These are phyloP conservation scores for Leptodactylus fuscus DNA, from an alignment of 2,113 vertebrate genomes.

Conservation along the genomic window DNA sequence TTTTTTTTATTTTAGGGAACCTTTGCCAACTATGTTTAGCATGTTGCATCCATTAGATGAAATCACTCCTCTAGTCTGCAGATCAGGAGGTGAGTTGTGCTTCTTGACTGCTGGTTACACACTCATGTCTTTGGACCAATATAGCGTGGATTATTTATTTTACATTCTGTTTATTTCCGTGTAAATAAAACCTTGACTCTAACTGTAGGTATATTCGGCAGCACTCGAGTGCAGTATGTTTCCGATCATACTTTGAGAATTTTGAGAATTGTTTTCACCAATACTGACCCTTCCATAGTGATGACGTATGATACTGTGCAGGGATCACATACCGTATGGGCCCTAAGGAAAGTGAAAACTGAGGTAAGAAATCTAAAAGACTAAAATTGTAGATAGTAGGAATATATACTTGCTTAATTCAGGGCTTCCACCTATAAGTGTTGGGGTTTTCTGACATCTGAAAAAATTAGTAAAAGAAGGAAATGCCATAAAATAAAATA, in stretches of 20 bases:
- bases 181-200: neutral
- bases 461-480: no score
- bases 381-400: neutral
- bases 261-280: constrained; percentile 88
- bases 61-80: constrained; percentile 90
- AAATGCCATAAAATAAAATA: no score
- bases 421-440: no score
- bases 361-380: constrained; percentile 77
- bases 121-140: no score
- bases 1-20: constrained; percentile 76
- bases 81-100: constrained; percentile 81
- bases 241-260: constrained; percentile 86
- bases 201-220: constrained; percentile 80
- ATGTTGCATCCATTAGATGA: constrained; percentile 97
- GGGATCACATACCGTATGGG: constrained; percentile 88
- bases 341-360: constrained; percentile 85
- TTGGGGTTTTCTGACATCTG: no score
- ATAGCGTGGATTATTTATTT: neutral
- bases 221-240: constrained; percentile 86
- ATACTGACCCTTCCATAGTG: constrained; percentile 84
- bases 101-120: no score
- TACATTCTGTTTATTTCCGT: no score
- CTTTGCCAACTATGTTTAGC: constrained; percentile 93
- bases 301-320: constrained; percentile 92
- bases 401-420: no score